Percentiles rank a stretch among this genome's conserved stretches.
Conservation (phyloP, 2,888 invertebrate genomes). For the Abrostola tripartita region DNA sequence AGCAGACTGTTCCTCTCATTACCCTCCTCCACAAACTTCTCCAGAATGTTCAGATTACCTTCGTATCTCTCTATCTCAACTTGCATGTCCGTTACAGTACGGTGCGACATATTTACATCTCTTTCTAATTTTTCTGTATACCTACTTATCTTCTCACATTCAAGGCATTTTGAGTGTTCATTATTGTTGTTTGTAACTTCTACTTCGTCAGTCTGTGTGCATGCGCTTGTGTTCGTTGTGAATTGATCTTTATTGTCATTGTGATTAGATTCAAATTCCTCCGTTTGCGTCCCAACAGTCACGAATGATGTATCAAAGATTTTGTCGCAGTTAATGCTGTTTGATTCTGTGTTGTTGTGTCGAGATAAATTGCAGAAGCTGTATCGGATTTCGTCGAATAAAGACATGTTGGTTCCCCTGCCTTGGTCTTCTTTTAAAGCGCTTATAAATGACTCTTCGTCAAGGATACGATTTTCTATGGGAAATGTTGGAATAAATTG, state of each 20-base stretch:
- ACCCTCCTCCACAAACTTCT: conserved; percentile 67
- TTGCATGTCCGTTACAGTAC: conserved; percentile 65
- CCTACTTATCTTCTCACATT: conserved; percentile 67
- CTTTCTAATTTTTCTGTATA: conserved; percentile 68
- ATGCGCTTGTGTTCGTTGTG: conserved; percentile 10
- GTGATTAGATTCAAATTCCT: conserved; percentile 29
- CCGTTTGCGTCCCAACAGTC: conserved; percentile 55
- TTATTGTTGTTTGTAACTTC: conserved; percentile 59
- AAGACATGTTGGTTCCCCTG: conserved; percentile 76
- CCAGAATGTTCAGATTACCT: conserved; percentile 67
- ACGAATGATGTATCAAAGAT: conserved; percentile 48
- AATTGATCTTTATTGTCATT: conserved; percentile 24
- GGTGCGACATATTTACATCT: conserved; percentile 61
- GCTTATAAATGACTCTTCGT: conserved; percentile 79
- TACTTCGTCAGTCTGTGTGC: conserved; percentile 61
- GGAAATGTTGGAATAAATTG: conserved; percentile 43
- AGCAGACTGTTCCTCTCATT: conserved; percentile 67
- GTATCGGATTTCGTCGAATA: conserved; percentile 81
- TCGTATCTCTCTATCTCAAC: conserved; percentile 70
- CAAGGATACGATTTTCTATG: conserved; percentile 77
- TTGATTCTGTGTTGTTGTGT: conserved; percentile 59
- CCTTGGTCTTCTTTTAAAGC: conserved; percentile 78
- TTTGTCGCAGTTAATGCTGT: conserved; percentile 45
- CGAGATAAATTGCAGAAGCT: conserved; percentile 76
- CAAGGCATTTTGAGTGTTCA: conserved; percentile 61